Evolutionary conservation across 2,113 vertebrate genomes (phyloP).

Genomic region (Psophia crepitans): DNA sequence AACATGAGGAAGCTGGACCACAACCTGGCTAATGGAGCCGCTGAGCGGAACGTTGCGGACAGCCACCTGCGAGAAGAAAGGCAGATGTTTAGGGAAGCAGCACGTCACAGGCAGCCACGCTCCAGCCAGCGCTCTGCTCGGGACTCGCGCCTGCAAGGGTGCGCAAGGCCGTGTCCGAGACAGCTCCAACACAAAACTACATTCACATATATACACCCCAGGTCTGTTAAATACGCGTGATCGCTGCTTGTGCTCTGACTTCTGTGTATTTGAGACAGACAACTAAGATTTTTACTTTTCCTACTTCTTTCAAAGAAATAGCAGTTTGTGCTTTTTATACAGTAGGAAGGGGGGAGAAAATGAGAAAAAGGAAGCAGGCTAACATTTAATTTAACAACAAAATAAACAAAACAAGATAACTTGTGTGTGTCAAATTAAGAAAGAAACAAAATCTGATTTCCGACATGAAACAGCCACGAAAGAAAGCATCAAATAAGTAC

Average conservation of each 20-base stretch:
- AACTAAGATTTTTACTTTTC: background rate
- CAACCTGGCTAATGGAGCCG: slow-evolving; percentile 89
- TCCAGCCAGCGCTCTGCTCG: background rate
- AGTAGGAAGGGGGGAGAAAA: background rate
- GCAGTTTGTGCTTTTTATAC: background rate
- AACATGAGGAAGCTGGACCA: slow-evolving; percentile 93
- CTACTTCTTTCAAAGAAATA: background rate
- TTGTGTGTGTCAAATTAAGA: background rate
- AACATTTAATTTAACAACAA: background rate
- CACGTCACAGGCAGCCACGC: background rate
- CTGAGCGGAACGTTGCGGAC: slow-evolving; percentile 80
- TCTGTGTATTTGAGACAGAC: background rate
- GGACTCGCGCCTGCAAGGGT: background rate
- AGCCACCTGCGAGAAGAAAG: slow-evolving; percentile 73
- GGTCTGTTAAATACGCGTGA: background rate
- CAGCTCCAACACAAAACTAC: background rate
- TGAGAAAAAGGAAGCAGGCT: background rate
- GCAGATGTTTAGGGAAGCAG: background rate
- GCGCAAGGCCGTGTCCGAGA: background rate
- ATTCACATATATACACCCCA: no score
- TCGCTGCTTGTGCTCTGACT: background rate
- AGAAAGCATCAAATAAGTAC: background rate
- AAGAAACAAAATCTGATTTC: background rate
- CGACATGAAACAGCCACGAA: background rate
- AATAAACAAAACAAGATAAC: background rate